A percentile compares a stretch with the other conserved stretches of the same genome.
These are phyloP conservation scores for Tipula vernalis DNA, from an alignment of 2,888 invertebrate species.

Conservation along the genomic window DNA sequence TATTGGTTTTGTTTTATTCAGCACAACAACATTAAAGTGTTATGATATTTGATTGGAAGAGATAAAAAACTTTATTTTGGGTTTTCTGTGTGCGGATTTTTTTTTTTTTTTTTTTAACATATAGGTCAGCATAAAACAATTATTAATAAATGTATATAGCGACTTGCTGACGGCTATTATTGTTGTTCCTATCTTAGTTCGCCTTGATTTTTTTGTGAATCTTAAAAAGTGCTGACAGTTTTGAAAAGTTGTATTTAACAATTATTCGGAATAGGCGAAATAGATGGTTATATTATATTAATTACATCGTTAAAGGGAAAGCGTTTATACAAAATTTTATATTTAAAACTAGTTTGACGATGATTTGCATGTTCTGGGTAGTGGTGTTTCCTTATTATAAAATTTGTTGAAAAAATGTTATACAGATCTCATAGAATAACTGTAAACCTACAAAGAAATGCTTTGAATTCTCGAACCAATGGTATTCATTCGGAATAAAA, in stretches of 20 bases:
- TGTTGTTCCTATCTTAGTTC: background rate
- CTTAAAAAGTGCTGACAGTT: background rate
- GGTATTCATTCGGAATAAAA: too few relatives aligned
- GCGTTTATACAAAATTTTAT: too few relatives aligned
- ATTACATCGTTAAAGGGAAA: too few relatives aligned
- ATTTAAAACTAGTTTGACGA: too few relatives aligned
- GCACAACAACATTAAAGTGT: background rate
- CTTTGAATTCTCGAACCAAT: too few relatives aligned
- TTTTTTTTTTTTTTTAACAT: background rate
- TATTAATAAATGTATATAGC: background rate
- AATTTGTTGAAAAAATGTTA: too few relatives aligned
- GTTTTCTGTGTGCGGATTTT: background rate
- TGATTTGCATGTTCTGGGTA: too few relatives aligned
- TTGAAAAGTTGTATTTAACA: background rate
- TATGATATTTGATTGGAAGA: background rate
- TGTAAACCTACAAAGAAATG: too few relatives aligned
- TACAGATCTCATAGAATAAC: too few relatives aligned
- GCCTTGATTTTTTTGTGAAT: background rate
- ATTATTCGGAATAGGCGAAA: background rate
- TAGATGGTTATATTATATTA: too few relatives aligned
- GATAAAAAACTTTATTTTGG: background rate
- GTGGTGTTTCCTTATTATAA: too few relatives aligned
- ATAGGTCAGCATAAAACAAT: background rate
- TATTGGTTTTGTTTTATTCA: background rate
- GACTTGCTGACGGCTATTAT: background rate